Conservation (phyloP, 1,140 invertebrate genomes). For the Mercenaria mercenaria region DNA sequence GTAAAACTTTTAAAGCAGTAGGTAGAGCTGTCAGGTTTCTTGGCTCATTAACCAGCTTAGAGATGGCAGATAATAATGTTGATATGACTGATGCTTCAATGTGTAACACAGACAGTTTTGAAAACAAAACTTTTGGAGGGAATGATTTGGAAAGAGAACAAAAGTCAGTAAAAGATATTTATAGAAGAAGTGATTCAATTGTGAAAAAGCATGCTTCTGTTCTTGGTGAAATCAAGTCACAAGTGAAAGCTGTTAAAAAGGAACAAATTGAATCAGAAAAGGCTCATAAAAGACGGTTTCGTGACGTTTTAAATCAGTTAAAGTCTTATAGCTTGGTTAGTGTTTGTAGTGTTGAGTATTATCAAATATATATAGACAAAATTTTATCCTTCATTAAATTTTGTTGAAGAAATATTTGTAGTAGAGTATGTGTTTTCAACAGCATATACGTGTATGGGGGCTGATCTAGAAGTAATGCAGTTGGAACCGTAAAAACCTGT, state of each 20-base stretch:
- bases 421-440: no score
- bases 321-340: background rate
- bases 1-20: background rate
- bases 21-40: background rate
- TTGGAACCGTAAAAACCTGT: no score
- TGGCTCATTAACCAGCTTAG: background rate
- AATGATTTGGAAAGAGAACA: background rate
- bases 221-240: background rate
- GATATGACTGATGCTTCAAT: background rate
- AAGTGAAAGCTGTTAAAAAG: background rate
- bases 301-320: background rate
- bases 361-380: no score
- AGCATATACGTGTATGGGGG: no score
- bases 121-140: background rate
- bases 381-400: no score
- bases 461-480: no score
- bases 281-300: background rate
- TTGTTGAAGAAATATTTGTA: no score
- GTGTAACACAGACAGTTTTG: background rate
- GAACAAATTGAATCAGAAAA: background rate
- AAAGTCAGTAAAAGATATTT: background rate
- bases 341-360: background rate
- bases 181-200: background rate
- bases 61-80: background rate
- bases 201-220: constrained; percentile 8